These are phyloP conservation scores for Cavia aperea DNA, from an alignment of 2,113 vertebrate species.

Conservation along the genomic window DNA sequence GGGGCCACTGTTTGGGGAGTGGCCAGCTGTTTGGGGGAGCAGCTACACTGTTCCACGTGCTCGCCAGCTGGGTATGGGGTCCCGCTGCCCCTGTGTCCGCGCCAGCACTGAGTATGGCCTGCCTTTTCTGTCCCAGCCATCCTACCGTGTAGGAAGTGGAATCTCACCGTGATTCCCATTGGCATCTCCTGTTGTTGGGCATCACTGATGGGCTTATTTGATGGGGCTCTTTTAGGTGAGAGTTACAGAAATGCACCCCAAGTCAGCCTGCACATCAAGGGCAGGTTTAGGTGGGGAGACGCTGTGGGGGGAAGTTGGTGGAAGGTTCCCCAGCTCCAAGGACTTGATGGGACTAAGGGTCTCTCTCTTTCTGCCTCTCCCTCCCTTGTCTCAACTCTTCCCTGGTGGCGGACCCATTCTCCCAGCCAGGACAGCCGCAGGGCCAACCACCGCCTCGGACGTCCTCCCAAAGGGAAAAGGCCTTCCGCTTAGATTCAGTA, in stretches of 20 bases:
- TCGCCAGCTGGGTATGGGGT: fast-evolving
- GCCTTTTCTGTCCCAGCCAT: neutral
- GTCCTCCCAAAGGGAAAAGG: neutral
- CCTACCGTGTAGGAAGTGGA: too few species aligned
- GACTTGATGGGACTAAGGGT: fast-evolving
- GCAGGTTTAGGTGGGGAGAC: neutral
- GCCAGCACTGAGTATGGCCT: neutral
- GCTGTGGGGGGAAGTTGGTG: neutral
- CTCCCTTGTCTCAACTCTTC: neutral
- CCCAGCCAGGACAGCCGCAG: neutral
- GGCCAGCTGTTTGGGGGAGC: neutral
- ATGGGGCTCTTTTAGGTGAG: neutral
- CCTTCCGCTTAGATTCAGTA: neutral
- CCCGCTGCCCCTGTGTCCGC: fast-evolving
- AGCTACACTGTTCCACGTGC: neutral
- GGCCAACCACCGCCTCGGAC: neutral
- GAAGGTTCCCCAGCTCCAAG: neutral
- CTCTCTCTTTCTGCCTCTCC: neutral
- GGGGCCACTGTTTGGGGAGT: neutral
- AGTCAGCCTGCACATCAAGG: neutral
- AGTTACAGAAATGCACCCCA: neutral
- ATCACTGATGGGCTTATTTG: neutral
- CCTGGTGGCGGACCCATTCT: neutral
- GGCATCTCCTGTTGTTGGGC: neutral
- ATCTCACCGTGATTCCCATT: neutral